Evolutionary conservation across 2,113 vertebrate species (phyloP).

Genomic region (Scomber scombrus): DNA sequence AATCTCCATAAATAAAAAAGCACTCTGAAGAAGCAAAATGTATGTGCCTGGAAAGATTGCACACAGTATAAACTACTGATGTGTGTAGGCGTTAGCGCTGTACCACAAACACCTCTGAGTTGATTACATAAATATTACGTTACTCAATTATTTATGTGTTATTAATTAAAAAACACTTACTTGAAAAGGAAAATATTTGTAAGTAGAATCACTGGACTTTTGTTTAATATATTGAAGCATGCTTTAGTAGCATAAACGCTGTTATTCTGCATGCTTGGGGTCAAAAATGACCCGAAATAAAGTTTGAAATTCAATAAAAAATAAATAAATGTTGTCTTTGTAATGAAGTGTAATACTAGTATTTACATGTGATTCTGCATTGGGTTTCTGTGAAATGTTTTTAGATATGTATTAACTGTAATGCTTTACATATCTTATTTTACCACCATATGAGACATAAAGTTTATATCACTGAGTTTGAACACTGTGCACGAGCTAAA

Average conservation of each 20-base stretch:
- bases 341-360: background rate
- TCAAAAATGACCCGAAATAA: constrained; percentile 35
- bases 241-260: constrained; percentile 48
- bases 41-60: constrained; percentile 56
- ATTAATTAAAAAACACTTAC: constrained; percentile 64
- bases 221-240: constrained; percentile 40
- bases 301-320: constrained; percentile 18
- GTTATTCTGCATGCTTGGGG: constrained; percentile 17
- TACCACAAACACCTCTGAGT: constrained; percentile 63
- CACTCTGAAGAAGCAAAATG: constrained; percentile 51
- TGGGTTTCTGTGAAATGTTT: too few species aligned
- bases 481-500: background rate
- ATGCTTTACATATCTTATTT: background rate
- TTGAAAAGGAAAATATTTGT: constrained; percentile 70
- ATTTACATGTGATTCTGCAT: background rate
- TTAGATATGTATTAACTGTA: too few species aligned
- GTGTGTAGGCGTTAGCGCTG: constrained; percentile 42
- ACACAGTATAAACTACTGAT: constrained; percentile 48
- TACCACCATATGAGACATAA: background rate
- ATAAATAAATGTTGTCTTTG: constrained; percentile 9
- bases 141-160: constrained; percentile 66
- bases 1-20: constrained; percentile 70
- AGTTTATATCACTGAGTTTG: too few species aligned
- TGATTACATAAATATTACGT: constrained; percentile 72
- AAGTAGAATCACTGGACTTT: constrained; percentile 47